Percentiles rank a stretch among this genome's conserved stretches.
These are phyloP conservation scores for Caenorhabditis sp. DNA, from an alignment of 2,888 invertebrate species.

Conservation along the genomic window DNA sequence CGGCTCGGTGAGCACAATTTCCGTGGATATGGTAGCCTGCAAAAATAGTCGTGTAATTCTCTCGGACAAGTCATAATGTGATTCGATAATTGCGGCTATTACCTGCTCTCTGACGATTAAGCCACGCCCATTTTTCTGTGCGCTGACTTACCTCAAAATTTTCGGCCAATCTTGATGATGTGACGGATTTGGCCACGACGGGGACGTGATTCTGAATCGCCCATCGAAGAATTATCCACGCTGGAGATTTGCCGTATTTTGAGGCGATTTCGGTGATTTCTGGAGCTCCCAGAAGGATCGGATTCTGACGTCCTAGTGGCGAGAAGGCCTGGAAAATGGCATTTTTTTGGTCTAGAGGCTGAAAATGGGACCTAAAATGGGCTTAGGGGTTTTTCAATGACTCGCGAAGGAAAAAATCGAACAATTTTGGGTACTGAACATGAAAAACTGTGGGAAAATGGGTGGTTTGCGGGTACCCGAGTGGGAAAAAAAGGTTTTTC, in stretches of 20 bases:
- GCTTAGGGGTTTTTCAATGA: too few relatives aligned
- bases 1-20: constrained; percentile 8
- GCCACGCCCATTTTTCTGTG: not conserved
- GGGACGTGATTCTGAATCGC: constrained; percentile 79
- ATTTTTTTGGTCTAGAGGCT: too few relatives aligned
- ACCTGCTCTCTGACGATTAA: not conserved
- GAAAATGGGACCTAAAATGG: too few relatives aligned
- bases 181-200: constrained; percentile 61
- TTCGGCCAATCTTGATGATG: constrained; percentile 40
- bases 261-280: constrained; percentile 76
- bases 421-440: too few relatives aligned
- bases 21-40: not conserved
- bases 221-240: constrained; percentile 78
- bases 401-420: too few relatives aligned
- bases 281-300: constrained; percentile 75
- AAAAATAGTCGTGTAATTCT: not conserved
- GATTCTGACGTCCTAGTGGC: constrained; percentile 70
- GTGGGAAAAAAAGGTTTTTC: too few relatives aligned
- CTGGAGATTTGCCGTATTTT: constrained; percentile 72
- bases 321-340: constrained; percentile 71
- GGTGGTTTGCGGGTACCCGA: too few relatives aligned
- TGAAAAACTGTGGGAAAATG: too few relatives aligned
- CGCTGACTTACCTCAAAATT: constrained; percentile 46
- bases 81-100: too few relatives aligned
- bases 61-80: not conserved